These are phyloP conservation scores for Alauda arvensis DNA, from an alignment of 2,797 vertebrate genomes.

Conservation along the genomic window DNA sequence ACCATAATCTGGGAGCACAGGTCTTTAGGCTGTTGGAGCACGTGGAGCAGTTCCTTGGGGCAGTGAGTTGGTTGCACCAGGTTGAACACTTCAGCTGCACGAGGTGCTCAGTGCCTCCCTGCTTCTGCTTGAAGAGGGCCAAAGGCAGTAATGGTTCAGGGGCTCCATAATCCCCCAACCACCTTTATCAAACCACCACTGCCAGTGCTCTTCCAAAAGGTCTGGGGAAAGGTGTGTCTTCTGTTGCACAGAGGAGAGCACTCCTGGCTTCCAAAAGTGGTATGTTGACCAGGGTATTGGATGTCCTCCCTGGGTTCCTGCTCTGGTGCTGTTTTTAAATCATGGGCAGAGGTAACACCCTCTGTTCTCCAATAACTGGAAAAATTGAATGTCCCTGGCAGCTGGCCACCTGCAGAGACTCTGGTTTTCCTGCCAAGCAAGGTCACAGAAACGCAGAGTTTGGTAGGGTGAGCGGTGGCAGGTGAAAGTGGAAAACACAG, in stretches of 20 bases:
- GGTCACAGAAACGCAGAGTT: neutral
- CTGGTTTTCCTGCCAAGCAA: slow-evolving; percentile 9
- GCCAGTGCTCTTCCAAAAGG: neutral
- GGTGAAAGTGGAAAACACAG: neutral
- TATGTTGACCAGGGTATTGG: neutral
- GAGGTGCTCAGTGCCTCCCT: neutral
- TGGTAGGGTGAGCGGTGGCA: neutral
- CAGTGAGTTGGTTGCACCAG: neutral
- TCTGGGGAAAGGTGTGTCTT: neutral
- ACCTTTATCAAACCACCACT: neutral
- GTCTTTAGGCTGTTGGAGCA: neutral
- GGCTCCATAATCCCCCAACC: neutral
- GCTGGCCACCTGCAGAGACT: neutral
- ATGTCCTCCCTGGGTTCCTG: neutral
- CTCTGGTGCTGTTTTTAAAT: slow-evolving; percentile 11
- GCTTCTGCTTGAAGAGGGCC: accelerated
- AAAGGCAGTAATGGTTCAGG: neutral
- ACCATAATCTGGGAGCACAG: accelerated
- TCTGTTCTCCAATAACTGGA: slow-evolving; percentile 21
- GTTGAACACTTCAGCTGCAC: neutral
- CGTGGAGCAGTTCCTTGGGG: neutral
- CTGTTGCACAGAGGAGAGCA: neutral
- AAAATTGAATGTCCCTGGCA: slow-evolving; percentile 4
- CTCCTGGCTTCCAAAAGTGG: neutral
- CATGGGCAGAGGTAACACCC: neutral